Evolutionary conservation across 2,797 vertebrate species (phyloP), one percentile per base, ranked within the genome.

Genomic region (Netta rufina): DNA sequence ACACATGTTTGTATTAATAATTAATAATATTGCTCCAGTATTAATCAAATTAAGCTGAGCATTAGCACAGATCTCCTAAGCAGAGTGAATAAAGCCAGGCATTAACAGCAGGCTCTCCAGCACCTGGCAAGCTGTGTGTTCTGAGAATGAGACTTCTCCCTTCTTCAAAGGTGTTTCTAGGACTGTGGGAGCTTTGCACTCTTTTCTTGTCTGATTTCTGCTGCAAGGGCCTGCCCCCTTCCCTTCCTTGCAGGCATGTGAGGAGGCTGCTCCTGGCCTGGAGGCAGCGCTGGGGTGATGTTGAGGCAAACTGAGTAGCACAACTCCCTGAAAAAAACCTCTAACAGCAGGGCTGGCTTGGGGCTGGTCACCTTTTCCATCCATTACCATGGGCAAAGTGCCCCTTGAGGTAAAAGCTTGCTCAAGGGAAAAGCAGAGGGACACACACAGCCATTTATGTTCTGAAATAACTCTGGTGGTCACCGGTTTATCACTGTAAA

Each of bases 21-120:
- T 96, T 92, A 71, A 96, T 74, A 71, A 36, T 36, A 79, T 89
- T 56, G 58, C 65, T 94, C 45, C 86, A 92, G 82, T 92, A 95
- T 95, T 96, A 94, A 96, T 93, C 67, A 89, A 91, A 86, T 78
- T 92, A 94, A 95, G 77, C 81, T 83, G 92, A 92, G 78, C 0
- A 1, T 65, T 81, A 79, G 84, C 82, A 85, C 25, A 75, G 79
- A 84, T 74, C 62, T 89, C 74, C 39, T 78, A 72, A 84, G 60
- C 51, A 58, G 66, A 72, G 43, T 20, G 78, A 82, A 36, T 74
- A 70, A 71, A 82, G 64, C 56, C 4, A 88, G 90, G 32, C 14
- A 32, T 49, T 94, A 45, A 51, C 93, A 45, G 25, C 39, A 86
- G 66, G 18, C 60, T 84, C 11, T 74, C 24, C 75, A 65, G 10